Percentiles rank a stretch among this genome's conserved stretches.
phyloP scores from a whole-genome alignment of 2,113 vertebrate species.

The Nothocercus nigrocapillus region DNA sequence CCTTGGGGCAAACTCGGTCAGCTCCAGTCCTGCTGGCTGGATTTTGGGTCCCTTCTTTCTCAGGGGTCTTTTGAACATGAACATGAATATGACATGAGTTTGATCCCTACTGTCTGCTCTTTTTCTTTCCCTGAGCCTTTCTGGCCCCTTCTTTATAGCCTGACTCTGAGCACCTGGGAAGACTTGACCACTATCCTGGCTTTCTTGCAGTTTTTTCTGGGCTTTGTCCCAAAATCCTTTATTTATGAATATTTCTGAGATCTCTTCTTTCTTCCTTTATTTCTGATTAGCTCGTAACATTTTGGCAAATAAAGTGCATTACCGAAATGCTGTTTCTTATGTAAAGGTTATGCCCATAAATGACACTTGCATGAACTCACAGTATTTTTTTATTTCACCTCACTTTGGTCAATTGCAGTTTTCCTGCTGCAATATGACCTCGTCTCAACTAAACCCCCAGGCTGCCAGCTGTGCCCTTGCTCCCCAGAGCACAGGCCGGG shows the following conservation, averaged over 20 bases:
- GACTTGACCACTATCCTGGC: not conserved
- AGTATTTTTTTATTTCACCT: conserved; percentile 19
- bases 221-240: not conserved
- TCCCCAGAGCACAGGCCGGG: too few relatives aligned
- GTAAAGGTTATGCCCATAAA: not conserved
- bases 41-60: not conserved
- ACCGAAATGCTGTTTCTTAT: not conserved
- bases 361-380: not conserved
- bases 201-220: not conserved
- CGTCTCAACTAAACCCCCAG: too few relatives aligned
- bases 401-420: conserved; percentile 28
- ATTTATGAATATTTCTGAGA: not conserved
- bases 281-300: not conserved
- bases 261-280: not conserved
- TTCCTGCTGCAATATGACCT: conserved; percentile 1
- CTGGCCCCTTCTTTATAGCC: not conserved
- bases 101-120: not conserved
- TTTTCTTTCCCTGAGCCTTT: not conserved
- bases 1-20: not conserved
- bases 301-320: not conserved
- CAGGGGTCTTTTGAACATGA: not conserved
- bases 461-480: too few relatives aligned
- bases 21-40: not conserved
- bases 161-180: not conserved
- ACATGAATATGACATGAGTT: not conserved